Evolutionary conservation across 2,797 vertebrate genomes (phyloP), one percentile per base, ranked within the genome.

Genomic region (Pteropus rufus): DNA sequence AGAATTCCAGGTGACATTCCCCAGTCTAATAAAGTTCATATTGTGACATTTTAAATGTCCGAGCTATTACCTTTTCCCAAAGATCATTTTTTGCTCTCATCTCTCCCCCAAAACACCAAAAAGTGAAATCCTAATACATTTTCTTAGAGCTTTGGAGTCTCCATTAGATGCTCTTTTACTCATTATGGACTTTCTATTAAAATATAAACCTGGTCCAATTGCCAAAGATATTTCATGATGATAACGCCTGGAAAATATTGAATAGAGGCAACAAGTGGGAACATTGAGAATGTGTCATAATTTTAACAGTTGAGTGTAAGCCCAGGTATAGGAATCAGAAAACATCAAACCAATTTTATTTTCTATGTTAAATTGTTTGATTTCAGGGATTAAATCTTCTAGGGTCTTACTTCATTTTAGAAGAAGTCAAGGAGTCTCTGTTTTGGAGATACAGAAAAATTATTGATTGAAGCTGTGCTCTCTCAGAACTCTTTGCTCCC

Each of bases 1-100:
- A 90, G 64, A 97, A 96, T 96, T 96, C 60, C 86, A 72, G 52
- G 62, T 97, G 69, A 89, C 94, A 94, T 70, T 96, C 89, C 82
- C 36, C 34, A 96, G 52, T 62, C 75, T 56, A 97, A 94, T 95
- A 97, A 93, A 94, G 54, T 21, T 91, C n/a, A 91, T 10, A 49
- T 80, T 96, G 82, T 73, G 67, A 96, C 62, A 91, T 90, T 81
- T 77, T 84, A 39, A 93, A 73, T 91, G 84, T 34, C 36, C 92
- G 10, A 96, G 52, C 21, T 54, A 77, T 91, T 85, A 86, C 9
- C 3, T 92, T 64, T 95, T 70, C 65, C 19, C 18, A 56, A 85
- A 62, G 34, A 72, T 82, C 23, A 77, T 90, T 97, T 91, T 44
- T 15, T 7, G 19, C 62, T 10, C 36, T 62, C 24, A 81, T 82